phyloP scores from a whole-genome alignment of 2,797 vertebrate genomes.

The Syngnathus acus region DNA sequence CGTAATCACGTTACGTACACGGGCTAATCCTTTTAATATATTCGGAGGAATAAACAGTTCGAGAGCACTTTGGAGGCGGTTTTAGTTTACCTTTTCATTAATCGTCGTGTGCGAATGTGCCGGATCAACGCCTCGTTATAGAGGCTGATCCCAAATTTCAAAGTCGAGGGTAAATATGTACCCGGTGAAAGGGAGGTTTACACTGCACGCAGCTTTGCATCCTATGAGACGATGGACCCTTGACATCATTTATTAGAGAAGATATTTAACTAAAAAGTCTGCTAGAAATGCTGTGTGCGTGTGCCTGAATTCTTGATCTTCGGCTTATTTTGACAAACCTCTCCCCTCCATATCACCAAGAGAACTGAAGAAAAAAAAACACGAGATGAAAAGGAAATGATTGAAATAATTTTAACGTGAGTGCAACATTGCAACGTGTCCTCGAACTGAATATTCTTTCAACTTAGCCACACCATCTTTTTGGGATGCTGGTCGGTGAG shows the following conservation, averaged over 20 bases:
- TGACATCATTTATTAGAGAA: neutral
- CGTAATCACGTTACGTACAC: slow-evolving; percentile 43
- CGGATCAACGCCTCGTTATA: slow-evolving; percentile 4
- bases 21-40: slow-evolving; percentile 40
- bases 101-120: neutral
- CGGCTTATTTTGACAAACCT: neutral
- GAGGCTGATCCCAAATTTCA: neutral
- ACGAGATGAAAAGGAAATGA: neutral
- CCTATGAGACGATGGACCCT: neutral
- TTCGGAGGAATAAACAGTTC: slow-evolving; percentile 37
- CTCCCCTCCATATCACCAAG: neutral
- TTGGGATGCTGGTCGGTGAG: neutral
- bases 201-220: neutral
- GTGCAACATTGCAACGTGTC: neutral
- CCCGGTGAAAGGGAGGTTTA: neutral
- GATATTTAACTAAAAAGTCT: neutral
- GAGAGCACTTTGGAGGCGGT: slow-evolving; percentile 24
- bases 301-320: too few species aligned
- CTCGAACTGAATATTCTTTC: neutral
- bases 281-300: neutral
- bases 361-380: neutral
- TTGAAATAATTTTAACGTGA: neutral
- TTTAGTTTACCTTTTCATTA: slow-evolving; percentile 27
- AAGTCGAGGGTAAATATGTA: slow-evolving; percentile 5
- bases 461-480: neutral